A percentile compares a stretch with the other conserved stretches of the same genome.
phyloP scores from a whole-genome alignment of 2,888 invertebrate species.

The Leptodirus hochenwartii region DNA sequence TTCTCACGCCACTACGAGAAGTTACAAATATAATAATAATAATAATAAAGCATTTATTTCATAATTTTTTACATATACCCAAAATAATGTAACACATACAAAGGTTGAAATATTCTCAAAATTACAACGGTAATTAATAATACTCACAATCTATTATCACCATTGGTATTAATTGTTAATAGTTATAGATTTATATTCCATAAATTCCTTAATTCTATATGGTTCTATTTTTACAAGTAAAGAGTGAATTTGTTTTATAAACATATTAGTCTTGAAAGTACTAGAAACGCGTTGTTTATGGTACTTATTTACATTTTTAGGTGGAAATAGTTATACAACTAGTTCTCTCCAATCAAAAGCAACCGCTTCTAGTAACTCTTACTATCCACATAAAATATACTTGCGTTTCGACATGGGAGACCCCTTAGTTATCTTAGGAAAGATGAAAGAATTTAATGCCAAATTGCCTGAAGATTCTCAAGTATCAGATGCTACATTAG shows the following conservation, averaged over 20 bases:
- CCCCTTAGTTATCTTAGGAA: constrained; percentile 51
- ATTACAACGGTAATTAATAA: too few species aligned
- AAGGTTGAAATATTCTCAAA: too few species aligned
- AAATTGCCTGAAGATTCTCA: constrained; percentile 35
- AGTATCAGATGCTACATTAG: constrained; percentile 35
- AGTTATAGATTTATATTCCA: neutral
- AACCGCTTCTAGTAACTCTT: constrained; percentile 24
- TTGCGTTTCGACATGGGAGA: constrained; percentile 65
- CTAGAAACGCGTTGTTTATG: too few species aligned
- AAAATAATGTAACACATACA: too few species aligned
- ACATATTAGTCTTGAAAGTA: too few species aligned
- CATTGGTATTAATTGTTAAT: too few species aligned
- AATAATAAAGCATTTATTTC: too few species aligned
- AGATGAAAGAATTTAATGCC: constrained; percentile 54
- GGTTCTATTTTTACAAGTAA: too few species aligned
- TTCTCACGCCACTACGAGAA: neutral
- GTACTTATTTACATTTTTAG: constrained; percentile 16
- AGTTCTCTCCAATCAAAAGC: constrained; percentile 11
- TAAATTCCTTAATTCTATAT: neutral
- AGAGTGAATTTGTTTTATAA: too few species aligned
- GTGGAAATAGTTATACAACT: constrained; percentile 24
- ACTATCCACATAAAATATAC: constrained; percentile 30
- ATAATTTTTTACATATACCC: too few species aligned
- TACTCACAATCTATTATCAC: too few species aligned
- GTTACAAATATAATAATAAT: too few species aligned